Conservation (phyloP, 2,888 invertebrate genomes). For the Scaptodrosophila latifasciaeformis region DNA sequence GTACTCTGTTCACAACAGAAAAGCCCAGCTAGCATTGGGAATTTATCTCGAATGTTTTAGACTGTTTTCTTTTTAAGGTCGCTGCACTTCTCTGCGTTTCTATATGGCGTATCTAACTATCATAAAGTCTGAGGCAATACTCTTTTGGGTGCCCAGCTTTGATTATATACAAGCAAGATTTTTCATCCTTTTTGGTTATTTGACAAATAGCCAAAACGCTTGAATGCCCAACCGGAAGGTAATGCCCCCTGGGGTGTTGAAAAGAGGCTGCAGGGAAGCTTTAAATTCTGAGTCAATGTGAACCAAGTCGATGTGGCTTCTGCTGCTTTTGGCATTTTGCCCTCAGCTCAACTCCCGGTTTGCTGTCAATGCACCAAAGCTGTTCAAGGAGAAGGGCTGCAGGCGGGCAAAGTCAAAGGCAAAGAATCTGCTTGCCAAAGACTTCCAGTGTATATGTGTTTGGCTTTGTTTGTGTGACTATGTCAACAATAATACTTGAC, state of each 20-base stretch:
- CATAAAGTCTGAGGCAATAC: no score
- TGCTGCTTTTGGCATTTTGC: slow-evolving; percentile 30
- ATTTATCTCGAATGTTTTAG: no score
- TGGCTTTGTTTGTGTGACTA: neutral
- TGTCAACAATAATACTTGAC: slow-evolving; percentile 11
- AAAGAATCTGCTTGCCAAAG: no score
- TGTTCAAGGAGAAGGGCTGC: neutral
- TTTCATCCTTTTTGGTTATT: no score
- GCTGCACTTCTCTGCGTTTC: no score
- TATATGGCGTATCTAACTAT: no score
- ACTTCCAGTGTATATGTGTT: neutral
- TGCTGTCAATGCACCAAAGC: slow-evolving; percentile 54
- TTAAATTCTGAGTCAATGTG: neutral
- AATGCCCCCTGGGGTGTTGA: no score
- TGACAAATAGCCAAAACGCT: slow-evolving; percentile 62
- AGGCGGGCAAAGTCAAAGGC: neutral
- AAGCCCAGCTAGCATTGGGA: no score
- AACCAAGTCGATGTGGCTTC: slow-evolving; percentile 2
- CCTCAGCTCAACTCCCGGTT: slow-evolving; percentile 32
- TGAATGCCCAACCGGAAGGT: slow-evolving; percentile 50
- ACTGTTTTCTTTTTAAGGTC: no score
- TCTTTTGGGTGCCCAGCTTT: no score
- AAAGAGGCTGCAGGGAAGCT: neutral
- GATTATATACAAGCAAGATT: no score
- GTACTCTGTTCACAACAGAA: no score